Evolutionary conservation across 2,797 vertebrate genomes (phyloP), one percentile per base, ranked within the genome.

Genomic region (Acanthornis magna): DNA sequence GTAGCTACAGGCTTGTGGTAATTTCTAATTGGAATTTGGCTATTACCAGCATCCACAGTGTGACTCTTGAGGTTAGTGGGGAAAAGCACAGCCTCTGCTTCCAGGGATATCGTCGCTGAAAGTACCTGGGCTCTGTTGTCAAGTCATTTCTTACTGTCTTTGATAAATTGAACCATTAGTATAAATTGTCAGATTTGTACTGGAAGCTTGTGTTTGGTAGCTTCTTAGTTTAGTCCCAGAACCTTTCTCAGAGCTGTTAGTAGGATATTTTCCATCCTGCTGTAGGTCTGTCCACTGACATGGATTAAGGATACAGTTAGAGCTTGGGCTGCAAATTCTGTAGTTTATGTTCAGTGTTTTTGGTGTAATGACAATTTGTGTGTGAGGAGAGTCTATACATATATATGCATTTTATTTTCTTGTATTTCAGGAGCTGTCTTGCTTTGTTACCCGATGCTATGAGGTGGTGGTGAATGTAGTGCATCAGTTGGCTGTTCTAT

Each of bases 381-480:
- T 62, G 4, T 57, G 42, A 68, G 42, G 17, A 62, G 9, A 32
- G 23, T 55, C 23, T 87, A 1, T 63, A 12, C 2, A 11, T 58
- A 36, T 5, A 47, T 10, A 32, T 80, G 11, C 17, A 7, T 78
- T 85, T 88, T 78, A 47, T 93, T 89, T 85, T 88, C 70, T 96
- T 98, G 58, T 96, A 30, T 97, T 97, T 88, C 96, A 99, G 99
- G 99, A 99, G 85, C 98, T 99, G 71, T 99, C 99, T 93, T 99
- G 99, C 97, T 99, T 99, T 96, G 98, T 99, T 85, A 98, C 98
- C 9, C 98, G 99, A 83, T 99, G 99, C 97, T 99, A 98, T 5
- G 99, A 99, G 97, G 99, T 99, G 77, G 99, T 99, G 96, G 98
- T 99, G 97, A 99, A 99, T 96, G 98, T 99, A 68, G 98, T 99